A percentile compares a stretch with the other conserved stretches of the same genome.
Evolutionary conservation across 1,140 invertebrate species (phyloP).

Genomic region (Rhopalosiphum maidis): DNA sequence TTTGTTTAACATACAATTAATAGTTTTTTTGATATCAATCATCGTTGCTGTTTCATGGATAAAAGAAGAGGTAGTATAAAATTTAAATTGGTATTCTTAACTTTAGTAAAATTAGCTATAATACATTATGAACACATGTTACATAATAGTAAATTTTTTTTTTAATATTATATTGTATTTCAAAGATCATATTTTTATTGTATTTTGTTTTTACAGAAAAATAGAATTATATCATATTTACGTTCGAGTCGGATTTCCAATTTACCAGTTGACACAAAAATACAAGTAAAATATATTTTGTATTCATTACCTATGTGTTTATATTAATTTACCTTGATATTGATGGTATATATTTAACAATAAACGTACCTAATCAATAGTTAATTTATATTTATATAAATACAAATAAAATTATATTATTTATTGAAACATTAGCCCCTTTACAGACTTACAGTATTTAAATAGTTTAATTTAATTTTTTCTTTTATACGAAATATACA

Average conservation of each 20-base stretch:
- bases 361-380: neutral
- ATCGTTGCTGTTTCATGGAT: neutral
- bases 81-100: neutral
- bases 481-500: no score
- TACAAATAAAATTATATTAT: neutral
- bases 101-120: neutral
- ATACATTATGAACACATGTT: neutral
- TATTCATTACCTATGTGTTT: neutral
- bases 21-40: neutral
- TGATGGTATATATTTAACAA: neutral
- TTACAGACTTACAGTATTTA: no score
- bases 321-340: neutral
- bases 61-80: neutral
- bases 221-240: neutral
- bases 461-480: no score
- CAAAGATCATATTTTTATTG: neutral
- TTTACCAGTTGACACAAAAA: neutral
- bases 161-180: no score
- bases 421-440: neutral
- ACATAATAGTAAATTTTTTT: neutral
- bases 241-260: neutral
- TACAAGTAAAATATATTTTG: constrained; percentile 18
- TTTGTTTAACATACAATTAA: neutral
- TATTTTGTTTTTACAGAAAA: neutral
- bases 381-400: neutral